These are phyloP conservation scores for Rhea pennata DNA, from an alignment of 2,113 vertebrate genomes.

Conservation along the genomic window DNA sequence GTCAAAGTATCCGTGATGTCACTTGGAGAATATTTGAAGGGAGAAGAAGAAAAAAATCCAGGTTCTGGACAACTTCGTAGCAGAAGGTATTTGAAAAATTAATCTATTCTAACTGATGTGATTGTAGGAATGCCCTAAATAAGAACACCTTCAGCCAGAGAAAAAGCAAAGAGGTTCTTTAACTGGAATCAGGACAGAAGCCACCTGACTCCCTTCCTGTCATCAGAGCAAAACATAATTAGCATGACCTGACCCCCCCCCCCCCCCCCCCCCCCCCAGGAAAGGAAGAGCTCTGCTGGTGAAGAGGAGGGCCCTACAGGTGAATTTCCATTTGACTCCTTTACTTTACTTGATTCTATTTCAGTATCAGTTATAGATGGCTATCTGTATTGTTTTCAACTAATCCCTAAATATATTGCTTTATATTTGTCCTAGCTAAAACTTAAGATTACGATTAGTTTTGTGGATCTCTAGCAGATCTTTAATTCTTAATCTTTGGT, in stretches of 20 bases:
- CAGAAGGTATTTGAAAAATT: not conserved
- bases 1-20: not conserved
- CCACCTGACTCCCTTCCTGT: conserved; percentile 18
- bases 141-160: not conserved
- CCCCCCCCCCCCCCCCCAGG: not conserved
- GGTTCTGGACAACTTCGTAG: not conserved
- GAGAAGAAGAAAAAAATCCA: not conserved
- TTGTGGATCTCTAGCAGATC: not conserved
- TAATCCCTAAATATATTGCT: not conserved
- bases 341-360: not conserved
- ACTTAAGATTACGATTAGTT: not conserved
- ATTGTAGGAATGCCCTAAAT: not conserved
- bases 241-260: not conserved
- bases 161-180: not conserved
- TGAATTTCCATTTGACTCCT: not conserved
- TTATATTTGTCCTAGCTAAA: not conserved
- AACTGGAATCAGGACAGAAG: not conserved
- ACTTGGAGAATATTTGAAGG: not conserved
- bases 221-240: conserved; percentile 13
- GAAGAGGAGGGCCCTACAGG: not conserved
- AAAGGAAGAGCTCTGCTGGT: not conserved
- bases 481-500: not conserved
- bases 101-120: not conserved
- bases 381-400: not conserved
- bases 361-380: not conserved